Conservation (phyloP, 2,113 vertebrate genomes). For the Peucedramus taeniatus region DNA sequence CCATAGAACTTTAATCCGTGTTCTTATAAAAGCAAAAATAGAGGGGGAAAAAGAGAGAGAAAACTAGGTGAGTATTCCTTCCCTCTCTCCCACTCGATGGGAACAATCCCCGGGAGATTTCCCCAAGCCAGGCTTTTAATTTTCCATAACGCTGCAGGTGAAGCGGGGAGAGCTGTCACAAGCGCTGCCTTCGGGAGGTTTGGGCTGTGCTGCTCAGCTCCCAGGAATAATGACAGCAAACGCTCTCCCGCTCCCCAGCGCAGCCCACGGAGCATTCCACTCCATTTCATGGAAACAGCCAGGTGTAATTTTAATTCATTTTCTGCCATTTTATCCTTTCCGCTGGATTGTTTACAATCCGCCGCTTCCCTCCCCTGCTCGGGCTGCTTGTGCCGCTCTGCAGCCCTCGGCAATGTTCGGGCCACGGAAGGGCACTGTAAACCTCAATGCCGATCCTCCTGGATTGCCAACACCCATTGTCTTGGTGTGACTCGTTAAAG, state of each 20-base stretch:
- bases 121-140: not conserved
- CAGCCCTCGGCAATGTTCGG: not conserved
- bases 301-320: not conserved
- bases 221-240: not conserved
- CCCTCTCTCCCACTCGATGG: not conserved
- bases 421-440: not conserved
- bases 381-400: not conserved
- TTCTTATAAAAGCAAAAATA: not conserved
- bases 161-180: not conserved
- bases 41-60: fast-evolving
- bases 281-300: not conserved
- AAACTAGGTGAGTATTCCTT: not conserved
- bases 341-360: not conserved
- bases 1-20: not conserved
- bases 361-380: not conserved
- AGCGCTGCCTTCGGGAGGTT: not conserved
- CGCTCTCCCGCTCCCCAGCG: not conserved
- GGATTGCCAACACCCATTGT: not conserved
- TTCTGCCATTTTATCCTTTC: not conserved
- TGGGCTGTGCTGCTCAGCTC: not conserved
- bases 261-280: not conserved
- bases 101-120: not conserved
- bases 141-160: not conserved
- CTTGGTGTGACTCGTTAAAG: not conserved
- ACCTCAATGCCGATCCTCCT: not conserved